These are phyloP conservation scores for Oreochromis spilurus DNA, from an alignment of 2,113 vertebrate species.

Conservation along the genomic window DNA sequence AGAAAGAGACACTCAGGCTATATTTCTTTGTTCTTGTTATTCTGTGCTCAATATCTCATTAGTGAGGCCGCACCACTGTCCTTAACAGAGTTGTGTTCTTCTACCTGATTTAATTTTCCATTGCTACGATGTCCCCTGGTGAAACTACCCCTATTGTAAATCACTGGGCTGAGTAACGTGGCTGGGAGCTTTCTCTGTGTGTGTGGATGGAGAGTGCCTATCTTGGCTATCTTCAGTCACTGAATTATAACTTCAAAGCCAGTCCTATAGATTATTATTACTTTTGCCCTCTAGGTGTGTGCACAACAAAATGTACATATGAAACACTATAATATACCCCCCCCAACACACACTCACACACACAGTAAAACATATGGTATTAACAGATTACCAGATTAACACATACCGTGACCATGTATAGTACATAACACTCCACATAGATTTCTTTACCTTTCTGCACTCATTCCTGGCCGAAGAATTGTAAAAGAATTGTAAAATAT, in stretches of 20 bases:
- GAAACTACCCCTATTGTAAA: conserved; percentile 13
- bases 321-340: neutral
- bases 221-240: neutral
- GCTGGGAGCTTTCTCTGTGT: neutral
- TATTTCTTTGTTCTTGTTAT: neutral
- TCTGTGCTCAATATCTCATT: conserved; percentile 52
- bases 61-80: conserved; percentile 23
- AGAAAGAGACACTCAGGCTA: neutral
- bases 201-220: neutral
- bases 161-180: neutral
- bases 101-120: conserved; percentile 62
- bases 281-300: neutral
- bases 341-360: neutral
- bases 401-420: neutral
- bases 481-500: neutral
- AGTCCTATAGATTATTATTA: neutral
- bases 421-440: neutral
- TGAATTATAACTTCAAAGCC: neutral
- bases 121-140: conserved; percentile 3
- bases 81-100: conserved; percentile 45
- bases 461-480: neutral
- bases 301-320: neutral
- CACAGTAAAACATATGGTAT: neutral
- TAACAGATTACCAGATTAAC: neutral
- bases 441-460: neutral